phyloP scores from a whole-genome alignment of 2,888 invertebrate species.

The Tipula vernalis region DNA sequence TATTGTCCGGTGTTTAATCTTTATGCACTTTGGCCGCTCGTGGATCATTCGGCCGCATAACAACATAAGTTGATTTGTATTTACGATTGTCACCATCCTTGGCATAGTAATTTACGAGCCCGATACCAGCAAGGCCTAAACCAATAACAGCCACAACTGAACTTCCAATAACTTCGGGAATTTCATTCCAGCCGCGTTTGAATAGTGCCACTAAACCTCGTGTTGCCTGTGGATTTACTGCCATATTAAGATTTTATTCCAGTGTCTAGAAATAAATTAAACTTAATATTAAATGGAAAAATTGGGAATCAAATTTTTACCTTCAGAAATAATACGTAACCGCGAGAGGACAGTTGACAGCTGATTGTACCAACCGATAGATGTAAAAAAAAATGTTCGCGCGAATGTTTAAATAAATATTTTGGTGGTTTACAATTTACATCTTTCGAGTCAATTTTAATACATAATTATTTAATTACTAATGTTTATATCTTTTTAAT shows the following conservation, averaged over 20 bases:
- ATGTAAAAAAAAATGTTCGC: background rate
- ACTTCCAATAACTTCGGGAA: conserved; percentile 56
- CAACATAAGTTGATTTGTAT: conserved; percentile 49
- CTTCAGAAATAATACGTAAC: background rate
- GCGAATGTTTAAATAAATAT: no score
- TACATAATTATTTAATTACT: no score
- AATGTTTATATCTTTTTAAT: no score
- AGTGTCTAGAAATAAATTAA: background rate
- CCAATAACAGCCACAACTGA: conserved; percentile 46
- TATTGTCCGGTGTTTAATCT: conserved; percentile 28
- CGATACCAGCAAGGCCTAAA: conserved; percentile 37
- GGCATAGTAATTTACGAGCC: conserved; percentile 39
- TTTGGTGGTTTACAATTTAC: no score
- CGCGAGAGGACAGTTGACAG: background rate
- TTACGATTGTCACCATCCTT: conserved; percentile 53
- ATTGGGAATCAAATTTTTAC: background rate
- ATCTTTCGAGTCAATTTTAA: no score
- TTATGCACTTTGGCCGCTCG: conserved; percentile 42
- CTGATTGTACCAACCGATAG: background rate
- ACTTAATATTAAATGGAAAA: background rate
- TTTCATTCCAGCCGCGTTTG: conserved; percentile 46
- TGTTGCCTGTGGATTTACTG: conserved; percentile 23
- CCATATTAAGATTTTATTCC: conserved; percentile 6
- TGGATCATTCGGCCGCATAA: conserved; percentile 57
- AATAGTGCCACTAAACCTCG: conserved; percentile 26